These are phyloP conservation scores for Galeopterus variegatus DNA, from an alignment of 2,113 vertebrate species.

Conservation along the genomic window DNA sequence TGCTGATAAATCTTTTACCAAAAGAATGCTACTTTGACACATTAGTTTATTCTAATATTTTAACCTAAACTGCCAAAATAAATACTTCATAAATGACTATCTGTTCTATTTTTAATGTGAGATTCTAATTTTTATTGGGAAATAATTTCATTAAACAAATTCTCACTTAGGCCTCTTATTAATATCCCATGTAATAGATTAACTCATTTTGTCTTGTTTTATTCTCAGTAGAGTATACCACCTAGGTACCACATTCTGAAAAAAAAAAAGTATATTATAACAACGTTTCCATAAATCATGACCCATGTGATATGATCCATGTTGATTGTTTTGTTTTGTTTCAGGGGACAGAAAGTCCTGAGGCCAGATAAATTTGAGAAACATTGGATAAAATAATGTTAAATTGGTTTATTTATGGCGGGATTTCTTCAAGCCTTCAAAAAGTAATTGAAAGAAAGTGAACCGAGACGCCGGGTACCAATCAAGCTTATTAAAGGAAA, in stretches of 20 bases:
- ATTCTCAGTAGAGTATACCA: background rate
- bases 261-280: background rate
- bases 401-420: background rate
- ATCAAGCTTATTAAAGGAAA: too few relatives aligned
- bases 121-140: background rate
- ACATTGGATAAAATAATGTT: slow-evolving; percentile 5
- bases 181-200: background rate
- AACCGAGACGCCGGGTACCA: too few relatives aligned
- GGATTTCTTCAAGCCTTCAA: slow-evolving; percentile 23
- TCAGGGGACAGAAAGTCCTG: background rate
- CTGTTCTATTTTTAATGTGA: slow-evolving; percentile 6
- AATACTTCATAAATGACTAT: background rate
- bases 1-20: background rate
- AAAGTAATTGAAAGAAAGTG: background rate
- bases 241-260: background rate
- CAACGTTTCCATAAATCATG: slow-evolving; percentile 19
- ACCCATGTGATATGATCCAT: background rate
- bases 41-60: slow-evolving; percentile 20
- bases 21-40: background rate
- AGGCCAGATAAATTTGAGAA: background rate
- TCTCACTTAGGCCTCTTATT: background rate
- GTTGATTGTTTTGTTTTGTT: background rate
- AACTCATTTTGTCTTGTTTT: slow-evolving; percentile 30
- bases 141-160: background rate
- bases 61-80: background rate